Conservation (phyloP, 1,140 invertebrate genomes). For the Drosophila erecta region DNA sequence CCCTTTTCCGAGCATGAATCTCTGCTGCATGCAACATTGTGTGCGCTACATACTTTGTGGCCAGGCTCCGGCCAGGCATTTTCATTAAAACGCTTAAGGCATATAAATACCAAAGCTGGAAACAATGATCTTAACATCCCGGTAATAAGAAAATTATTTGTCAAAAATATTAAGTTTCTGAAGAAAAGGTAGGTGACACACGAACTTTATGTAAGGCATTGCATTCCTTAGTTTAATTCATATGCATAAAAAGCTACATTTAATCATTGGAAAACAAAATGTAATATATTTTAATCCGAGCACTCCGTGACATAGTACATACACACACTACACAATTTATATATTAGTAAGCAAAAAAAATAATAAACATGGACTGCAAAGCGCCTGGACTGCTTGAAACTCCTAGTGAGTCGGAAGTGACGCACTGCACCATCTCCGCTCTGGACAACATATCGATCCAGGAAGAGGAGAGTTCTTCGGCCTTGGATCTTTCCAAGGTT, state of each 20-base stretch:
- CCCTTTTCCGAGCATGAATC: slow-evolving; percentile 24
- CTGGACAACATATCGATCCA: background rate
- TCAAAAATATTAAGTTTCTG: background rate
- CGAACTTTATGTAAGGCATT: background rate
- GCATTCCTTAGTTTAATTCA: background rate
- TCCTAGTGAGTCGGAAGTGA: background rate
- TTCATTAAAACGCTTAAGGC: slow-evolving; percentile 52
- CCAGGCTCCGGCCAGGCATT: slow-evolving; percentile 47
- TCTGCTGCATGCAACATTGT: slow-evolving; percentile 34
- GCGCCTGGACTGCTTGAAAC: background rate
- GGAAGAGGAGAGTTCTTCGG: background rate
- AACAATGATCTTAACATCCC: slow-evolving; percentile 12
- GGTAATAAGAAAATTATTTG: too few relatives aligned
- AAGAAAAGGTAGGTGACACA: background rate
- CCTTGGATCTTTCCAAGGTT: background rate
- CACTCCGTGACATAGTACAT: background rate
- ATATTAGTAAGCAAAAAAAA: background rate
- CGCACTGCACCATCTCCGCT: slow-evolving; percentile 1
- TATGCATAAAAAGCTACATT: too few relatives aligned
- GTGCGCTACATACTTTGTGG: slow-evolving; percentile 66
- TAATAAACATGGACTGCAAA: slow-evolving; percentile 2
- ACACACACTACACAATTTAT: too few relatives aligned
- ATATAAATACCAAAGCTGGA: slow-evolving; percentile 3
- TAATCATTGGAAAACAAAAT: too few relatives aligned
- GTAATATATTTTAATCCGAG: background rate